phyloP scores from a whole-genome alignment of 64 coral and sea anemone species.

The Stichodactyla helianthus region DNA sequence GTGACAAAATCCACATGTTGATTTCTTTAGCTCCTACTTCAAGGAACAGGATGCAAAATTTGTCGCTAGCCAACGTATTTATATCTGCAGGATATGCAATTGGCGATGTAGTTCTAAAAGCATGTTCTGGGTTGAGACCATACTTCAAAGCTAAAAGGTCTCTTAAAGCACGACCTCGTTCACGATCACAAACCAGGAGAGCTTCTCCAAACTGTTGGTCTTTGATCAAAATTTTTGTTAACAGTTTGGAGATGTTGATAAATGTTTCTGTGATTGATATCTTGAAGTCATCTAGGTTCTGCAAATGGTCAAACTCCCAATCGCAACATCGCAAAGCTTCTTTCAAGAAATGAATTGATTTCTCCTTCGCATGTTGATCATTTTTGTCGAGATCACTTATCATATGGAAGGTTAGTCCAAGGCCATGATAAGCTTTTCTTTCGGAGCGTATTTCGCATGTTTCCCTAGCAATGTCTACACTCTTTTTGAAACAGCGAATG shows the following conservation, averaged over 20 bases:
- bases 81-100: background rate
- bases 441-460: background rate
- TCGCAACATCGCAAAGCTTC: background rate
- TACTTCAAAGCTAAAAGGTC: background rate
- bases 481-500: background rate
- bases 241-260: background rate
- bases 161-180: background rate
- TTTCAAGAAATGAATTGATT: background rate
- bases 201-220: background rate
- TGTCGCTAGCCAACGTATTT: background rate
- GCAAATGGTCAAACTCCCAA: background rate
- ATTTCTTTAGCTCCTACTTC: background rate
- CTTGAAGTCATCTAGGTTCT: background rate
- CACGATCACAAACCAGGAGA: slow-evolving; percentile 2
- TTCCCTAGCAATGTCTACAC: background rate
- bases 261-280: background rate
- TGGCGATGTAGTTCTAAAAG: background rate
- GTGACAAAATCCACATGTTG: background rate
- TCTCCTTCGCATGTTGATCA: background rate
- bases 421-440: background rate
- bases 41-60: background rate
- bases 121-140: background rate
- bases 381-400: too few species aligned
- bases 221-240: background rate
- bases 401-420: too few species aligned